A percentile compares a stretch with the other conserved stretches of the same genome.
Conservation (phyloP, 2,888 invertebrate species). For the Apodemia duryi region DNA sequence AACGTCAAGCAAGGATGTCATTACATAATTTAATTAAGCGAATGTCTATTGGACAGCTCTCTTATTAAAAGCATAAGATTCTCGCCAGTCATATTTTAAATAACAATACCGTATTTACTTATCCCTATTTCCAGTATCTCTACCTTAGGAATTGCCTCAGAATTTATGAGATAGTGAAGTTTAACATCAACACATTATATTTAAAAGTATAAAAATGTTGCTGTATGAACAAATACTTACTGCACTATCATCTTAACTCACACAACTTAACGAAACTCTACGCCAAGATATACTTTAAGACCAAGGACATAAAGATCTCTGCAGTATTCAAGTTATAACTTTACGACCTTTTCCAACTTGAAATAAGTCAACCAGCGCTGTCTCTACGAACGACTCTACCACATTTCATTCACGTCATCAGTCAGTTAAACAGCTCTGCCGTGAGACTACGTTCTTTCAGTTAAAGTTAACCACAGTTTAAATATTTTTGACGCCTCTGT, state of each 20-base stretch:
- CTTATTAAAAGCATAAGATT: background rate
- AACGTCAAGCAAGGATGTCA: background rate
- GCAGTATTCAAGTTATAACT: constrained; percentile 10
- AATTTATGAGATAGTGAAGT: too few relatives aligned
- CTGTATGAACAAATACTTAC: background rate
- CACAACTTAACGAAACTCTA: background rate
- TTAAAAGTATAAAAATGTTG: background rate
- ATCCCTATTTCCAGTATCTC: background rate
- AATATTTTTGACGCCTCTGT: constrained; percentile 25
- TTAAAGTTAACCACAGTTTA: constrained; percentile 10
- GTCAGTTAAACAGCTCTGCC: constrained; percentile 44
- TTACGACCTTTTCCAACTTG: constrained; percentile 39
- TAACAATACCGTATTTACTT: background rate
- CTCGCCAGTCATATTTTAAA: background rate
- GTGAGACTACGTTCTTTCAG: constrained; percentile 36
- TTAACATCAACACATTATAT: too few relatives aligned
- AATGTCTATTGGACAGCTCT: background rate
- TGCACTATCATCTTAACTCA: constrained; percentile 3
- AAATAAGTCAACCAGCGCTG: constrained; percentile 43
- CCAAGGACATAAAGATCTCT: constrained; percentile 1
- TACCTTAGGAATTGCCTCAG: too few relatives aligned
- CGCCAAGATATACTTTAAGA: constrained; percentile 2
- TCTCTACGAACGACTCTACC: constrained; percentile 32
- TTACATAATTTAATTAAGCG: constrained; percentile 3
- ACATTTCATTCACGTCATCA: constrained; percentile 49